Conservation (phyloP, 2,888 invertebrate species). For the Andrena haemorrhoa region DNA sequence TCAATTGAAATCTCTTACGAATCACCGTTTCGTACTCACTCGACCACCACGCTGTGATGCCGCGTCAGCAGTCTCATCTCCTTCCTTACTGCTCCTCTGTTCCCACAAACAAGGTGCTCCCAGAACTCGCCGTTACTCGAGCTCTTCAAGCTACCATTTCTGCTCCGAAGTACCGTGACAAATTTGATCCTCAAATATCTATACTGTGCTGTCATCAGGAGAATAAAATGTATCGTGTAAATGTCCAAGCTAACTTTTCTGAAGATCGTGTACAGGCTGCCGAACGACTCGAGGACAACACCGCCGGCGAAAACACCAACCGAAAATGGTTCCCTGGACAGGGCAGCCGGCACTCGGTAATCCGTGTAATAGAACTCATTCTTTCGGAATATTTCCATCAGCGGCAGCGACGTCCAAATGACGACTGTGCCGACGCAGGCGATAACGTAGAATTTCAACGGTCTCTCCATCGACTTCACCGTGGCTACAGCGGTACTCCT, state of each 20-base stretch:
- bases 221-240: slow-evolving; percentile 69
- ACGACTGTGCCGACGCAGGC: slow-evolving; percentile 25
- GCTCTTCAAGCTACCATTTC: neutral
- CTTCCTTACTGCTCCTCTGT: neutral
- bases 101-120: neutral
- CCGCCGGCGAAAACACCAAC: slow-evolving; percentile 52
- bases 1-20: neutral
- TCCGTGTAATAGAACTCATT: slow-evolving; percentile 67
- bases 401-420: slow-evolving; percentile 55
- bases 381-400: slow-evolving; percentile 48
- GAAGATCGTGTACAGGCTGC: slow-evolving; percentile 34
- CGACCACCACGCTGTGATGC: slow-evolving; percentile 57
- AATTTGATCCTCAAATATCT: slow-evolving; percentile 62
- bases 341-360: slow-evolving; percentile 60
- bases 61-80: slow-evolving; percentile 52
- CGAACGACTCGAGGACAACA: slow-evolving; percentile 46
- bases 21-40: slow-evolving; percentile 51
- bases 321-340: slow-evolving; percentile 64
- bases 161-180: slow-evolving; percentile 42
- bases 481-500: slow-evolving; percentile 19
- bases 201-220: slow-evolving; percentile 69
- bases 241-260: slow-evolving; percentile 69
- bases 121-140: neutral
- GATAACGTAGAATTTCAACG: slow-evolving; percentile 65
- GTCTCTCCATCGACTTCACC: slow-evolving; percentile 53